Base-by-base conservation (phyloP, 2,888 invertebrate species). In the Agrochola lychnidis region DNA sequence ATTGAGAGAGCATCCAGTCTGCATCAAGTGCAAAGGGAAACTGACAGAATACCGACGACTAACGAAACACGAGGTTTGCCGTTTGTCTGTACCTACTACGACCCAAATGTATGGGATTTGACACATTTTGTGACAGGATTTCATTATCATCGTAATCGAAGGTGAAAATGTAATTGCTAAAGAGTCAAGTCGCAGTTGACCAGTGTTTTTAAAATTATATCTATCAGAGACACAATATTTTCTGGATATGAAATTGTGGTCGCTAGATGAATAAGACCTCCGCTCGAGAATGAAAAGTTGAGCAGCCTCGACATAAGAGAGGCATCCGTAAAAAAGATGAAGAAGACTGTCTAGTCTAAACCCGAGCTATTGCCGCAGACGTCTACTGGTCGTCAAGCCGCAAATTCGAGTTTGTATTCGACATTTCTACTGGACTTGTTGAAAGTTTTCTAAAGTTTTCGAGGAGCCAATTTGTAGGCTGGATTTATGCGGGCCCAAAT, bases 401-500 rank as follows among this genome's bases (percentile, higher is more conserved):
- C 57, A 71, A 87, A 87, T 86, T 83, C 78, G 72, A 79, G 85
- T 90, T 90, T 88, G 87, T 86, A 86, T 87, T 88, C 82, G 86
- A 85, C 88, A 89, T 89, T 83, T 78, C 85, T 72, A 86, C 82
- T 88, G 80, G 81, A 89, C 77, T 87, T 85, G 85, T 90, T 76
- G 59, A 87, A 90, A 92, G 88, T 92, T 91, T 79, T 61, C 71
- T 83, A 59, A 91, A 90, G 89, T 91, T 81, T 68, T 79, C 73
- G 68, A 83, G 84, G 79, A 84, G 86, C 82, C 87, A 91, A 91
- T 91, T 90, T 87, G 79, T 85, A 82, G 83, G 84, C 77, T 85
- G 84, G 82, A 89, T 91, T 92, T 90, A 90, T 88, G 89, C 89
- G 87, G 84, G 77, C 78, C 81, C 69, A 91, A 91, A 93, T 90